Evolutionary conservation across 1,140 invertebrate species (phyloP).

Genomic region (Elymnias hypermnestra): DNA sequence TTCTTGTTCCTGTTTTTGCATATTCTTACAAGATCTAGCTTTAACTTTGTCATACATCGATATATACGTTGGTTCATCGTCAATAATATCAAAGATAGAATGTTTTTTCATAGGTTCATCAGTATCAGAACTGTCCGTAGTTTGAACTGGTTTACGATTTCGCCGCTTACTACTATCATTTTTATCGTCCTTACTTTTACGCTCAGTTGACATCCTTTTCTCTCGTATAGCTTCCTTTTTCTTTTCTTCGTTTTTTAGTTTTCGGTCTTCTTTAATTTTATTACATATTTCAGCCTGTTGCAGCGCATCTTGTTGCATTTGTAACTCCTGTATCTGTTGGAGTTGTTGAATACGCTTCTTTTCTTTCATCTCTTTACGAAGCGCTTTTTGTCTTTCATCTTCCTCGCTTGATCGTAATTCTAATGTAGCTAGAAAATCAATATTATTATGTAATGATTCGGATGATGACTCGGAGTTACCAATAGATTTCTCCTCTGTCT

Average conservation of each 20-base stretch:
- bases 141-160: slow-evolving; percentile 73
- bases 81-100: slow-evolving; percentile 94
- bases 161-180: slow-evolving; percentile 66
- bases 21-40: slow-evolving; percentile 93
- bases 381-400: slow-evolving; percentile 75
- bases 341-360: slow-evolving; percentile 73
- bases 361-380: slow-evolving; percentile 76
- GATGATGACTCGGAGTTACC: slow-evolving; percentile 25
- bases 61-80: slow-evolving; percentile 93
- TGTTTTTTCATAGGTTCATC: slow-evolving; percentile 87
- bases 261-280: slow-evolving; percentile 69
- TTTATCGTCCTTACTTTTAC: slow-evolving; percentile 74
- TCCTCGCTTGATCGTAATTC: slow-evolving; percentile 78
- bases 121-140: slow-evolving; percentile 80
- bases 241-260: slow-evolving; percentile 64
- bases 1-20: slow-evolving; percentile 93
- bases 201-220: slow-evolving; percentile 73
- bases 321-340: slow-evolving; percentile 73
- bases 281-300: slow-evolving; percentile 50
- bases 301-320: slow-evolving; percentile 65
- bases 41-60: slow-evolving; percentile 99
- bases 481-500: slow-evolving; percentile 34
- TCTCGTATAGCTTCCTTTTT: slow-evolving; percentile 70
- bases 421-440: slow-evolving; percentile 80
- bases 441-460: slow-evolving; percentile 71